A percentile compares a stretch with the other conserved stretches of the same genome.
Conservation (phyloP, 1,140 invertebrate genomes). For the Heliconius eleuchia region DNA sequence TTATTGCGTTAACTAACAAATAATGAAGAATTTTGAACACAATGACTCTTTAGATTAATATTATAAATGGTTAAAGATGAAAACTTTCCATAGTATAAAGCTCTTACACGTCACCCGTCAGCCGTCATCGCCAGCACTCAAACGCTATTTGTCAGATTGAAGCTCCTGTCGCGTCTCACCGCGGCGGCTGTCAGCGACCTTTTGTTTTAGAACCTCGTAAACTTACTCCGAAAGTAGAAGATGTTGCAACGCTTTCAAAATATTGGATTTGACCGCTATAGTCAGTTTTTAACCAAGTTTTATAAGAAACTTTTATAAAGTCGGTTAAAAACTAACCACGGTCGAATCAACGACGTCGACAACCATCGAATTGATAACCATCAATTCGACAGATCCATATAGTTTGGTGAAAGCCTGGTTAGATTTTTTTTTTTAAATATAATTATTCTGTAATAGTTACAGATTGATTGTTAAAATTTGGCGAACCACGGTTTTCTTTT, state of each 20-base stretch:
- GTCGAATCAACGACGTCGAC: too few species aligned
- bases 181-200: constrained; percentile 1
- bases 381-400: too few species aligned
- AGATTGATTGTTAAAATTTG: too few species aligned
- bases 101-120: background rate
- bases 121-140: background rate
- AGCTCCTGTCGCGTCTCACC: constrained; percentile 1
- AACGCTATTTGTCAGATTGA: constrained; percentile 7
- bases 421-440: too few species aligned
- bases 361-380: too few species aligned
- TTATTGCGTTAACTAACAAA: background rate
- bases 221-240: background rate
- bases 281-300: too few species aligned
- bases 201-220: background rate
- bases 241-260: background rate
- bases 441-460: too few species aligned
- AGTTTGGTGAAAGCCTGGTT: too few species aligned
- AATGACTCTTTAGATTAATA: background rate
- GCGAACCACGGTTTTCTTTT: too few species aligned
- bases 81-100: background rate
- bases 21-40: background rate
- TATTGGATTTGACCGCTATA: background rate
- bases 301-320: too few species aligned
- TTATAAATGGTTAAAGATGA: constrained; percentile 11
- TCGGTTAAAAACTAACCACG: too few species aligned